Conservation (phyloP, 2,113 vertebrate species). For the Platichthys stellatus region DNA sequence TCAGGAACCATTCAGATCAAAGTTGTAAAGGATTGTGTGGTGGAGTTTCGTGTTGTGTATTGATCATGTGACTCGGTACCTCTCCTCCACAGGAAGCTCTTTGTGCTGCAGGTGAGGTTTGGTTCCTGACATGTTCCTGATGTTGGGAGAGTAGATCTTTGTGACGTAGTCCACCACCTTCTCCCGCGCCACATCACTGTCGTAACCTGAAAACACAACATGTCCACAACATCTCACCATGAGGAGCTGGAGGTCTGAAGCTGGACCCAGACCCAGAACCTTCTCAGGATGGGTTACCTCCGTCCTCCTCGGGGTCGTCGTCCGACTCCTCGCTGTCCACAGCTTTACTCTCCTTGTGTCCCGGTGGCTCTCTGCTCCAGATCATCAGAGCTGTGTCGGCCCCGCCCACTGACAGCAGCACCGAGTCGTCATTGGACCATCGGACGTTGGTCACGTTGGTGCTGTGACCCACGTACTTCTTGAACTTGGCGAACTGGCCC, state of each 20-base stretch:
- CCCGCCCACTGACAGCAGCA: conserved; percentile 93
- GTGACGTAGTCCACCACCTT: conserved; percentile 92
- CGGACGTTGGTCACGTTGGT: conserved; percentile 93
- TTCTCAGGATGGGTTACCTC: conserved; percentile 84
- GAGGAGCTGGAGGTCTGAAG: neutral
- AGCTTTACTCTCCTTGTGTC: conserved; percentile 90
- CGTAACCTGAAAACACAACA: conserved; percentile 86
- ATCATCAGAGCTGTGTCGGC: conserved; percentile 96
- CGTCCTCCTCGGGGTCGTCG: conserved; percentile 93
- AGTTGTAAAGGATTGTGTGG: neutral
- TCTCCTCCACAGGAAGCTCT: conserved; percentile 90
- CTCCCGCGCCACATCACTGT: conserved; percentile 96
- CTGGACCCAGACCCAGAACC: neutral
- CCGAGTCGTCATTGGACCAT: conserved; percentile 92
- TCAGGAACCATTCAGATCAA: neutral
- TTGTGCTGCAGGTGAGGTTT: conserved; percentile 94
- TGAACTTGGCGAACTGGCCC: conserved; percentile 93
- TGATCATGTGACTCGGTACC: conserved; percentile 73
- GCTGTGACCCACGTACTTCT: conserved; percentile 96
- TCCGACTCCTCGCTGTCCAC: conserved; percentile 97
- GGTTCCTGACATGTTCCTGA: conserved; percentile 93
- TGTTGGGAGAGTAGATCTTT: conserved; percentile 93
- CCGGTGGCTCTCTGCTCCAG: conserved; percentile 91
- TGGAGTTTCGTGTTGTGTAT: too few relatives aligned
- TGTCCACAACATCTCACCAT: neutral